Evolutionary conservation across 1,140 invertebrate species (phyloP).

Genomic region (Eufriesea mexicana): DNA sequence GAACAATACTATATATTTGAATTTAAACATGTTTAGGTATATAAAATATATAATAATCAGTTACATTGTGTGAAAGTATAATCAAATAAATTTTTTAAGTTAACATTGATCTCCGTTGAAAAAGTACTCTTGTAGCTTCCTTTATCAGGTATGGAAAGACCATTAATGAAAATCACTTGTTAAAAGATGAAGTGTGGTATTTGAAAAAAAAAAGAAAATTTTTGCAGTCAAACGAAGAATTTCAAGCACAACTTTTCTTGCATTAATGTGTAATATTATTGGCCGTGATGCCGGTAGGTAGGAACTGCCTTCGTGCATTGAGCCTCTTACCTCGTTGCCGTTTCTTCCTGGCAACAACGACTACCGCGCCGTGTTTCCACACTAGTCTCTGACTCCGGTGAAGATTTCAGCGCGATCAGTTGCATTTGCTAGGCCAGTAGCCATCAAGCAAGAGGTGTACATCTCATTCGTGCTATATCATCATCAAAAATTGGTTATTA

Average conservation of each 20-base stretch:
- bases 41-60: too few species aligned
- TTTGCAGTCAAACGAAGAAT: not conserved
- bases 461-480: slow-evolving; percentile 20
- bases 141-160: not conserved
- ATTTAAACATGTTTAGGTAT: too few species aligned
- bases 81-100: not conserved
- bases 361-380: slow-evolving; percentile 71
- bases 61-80: not conserved
- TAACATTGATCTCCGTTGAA: not conserved
- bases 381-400: slow-evolving; percentile 48
- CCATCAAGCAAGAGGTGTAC: slow-evolving; percentile 49
- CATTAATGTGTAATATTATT: slow-evolving; percentile 5
- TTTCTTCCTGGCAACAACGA: slow-evolving; percentile 77
- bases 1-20: too few species aligned
- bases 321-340: slow-evolving; percentile 73
- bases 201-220: not conserved
- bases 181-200: not conserved
- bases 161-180: not conserved
- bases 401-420: slow-evolving; percentile 63
- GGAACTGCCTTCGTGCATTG: slow-evolving; percentile 62
- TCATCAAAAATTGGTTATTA: not conserved
- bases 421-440: slow-evolving; percentile 62
- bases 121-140: not conserved
- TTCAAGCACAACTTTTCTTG: not conserved
- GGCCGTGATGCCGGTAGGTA: slow-evolving; percentile 24